These are phyloP conservation scores for Masticophis lateralis DNA, from an alignment of 2,797 vertebrate species.

Conservation along the genomic window DNA sequence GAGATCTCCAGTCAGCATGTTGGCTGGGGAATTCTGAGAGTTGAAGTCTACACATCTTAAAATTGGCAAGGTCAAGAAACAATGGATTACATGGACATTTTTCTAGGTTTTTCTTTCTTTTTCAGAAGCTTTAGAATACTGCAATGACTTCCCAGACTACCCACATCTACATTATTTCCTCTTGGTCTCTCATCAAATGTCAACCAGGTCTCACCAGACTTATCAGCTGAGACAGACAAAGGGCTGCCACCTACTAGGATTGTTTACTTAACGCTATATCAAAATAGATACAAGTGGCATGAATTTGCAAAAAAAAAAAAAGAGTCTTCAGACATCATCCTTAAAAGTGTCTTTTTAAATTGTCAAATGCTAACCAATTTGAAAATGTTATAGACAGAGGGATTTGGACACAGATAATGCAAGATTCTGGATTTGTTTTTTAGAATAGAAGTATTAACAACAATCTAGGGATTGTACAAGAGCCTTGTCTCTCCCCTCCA, in stretches of 20 bases:
- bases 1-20: neutral
- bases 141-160: neutral
- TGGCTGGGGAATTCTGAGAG: neutral
- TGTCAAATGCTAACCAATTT: neutral
- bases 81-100: neutral
- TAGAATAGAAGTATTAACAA: neutral
- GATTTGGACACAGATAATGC: neutral
- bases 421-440: neutral
- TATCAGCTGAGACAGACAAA: neutral
- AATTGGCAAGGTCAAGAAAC: neutral
- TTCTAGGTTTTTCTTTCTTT: neutral
- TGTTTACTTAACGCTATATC: neutral
- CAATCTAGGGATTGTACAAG: neutral
- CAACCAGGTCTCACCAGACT: neutral
- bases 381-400: neutral
- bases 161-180: neutral
- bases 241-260: neutral
- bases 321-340: neutral
- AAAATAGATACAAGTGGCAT: neutral
- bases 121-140: neutral
- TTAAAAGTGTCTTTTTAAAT: neutral
- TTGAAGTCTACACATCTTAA: neutral
- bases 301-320: neutral
- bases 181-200: neutral
- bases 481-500: neutral